Evolutionary conservation across 2,113 vertebrate genomes (phyloP), one percentile per base, ranked within the genome.

Genomic region (Anhinga anhinga): DNA sequence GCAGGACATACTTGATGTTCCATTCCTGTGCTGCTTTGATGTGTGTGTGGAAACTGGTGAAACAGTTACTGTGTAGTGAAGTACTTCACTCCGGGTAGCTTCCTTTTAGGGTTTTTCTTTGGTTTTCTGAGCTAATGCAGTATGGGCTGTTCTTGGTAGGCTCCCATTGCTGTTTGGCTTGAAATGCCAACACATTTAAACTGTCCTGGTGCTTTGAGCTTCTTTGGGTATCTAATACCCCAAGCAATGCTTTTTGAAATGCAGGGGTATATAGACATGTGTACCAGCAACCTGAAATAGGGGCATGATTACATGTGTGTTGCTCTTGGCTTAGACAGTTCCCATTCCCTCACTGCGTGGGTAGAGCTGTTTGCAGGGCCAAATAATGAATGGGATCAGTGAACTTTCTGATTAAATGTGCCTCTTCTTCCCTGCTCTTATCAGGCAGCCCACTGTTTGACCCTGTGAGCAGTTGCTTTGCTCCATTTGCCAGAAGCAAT

Each of bases 221-320:
- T 14, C 52, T 78, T 47, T 45, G 49, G 14, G 26, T 53, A 9
- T 66, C 10, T 65, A 10, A 20, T 45, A 10, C 32, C 11, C 13
- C 17, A 40, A 15, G 36, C 22, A 8, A 15, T 67, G 53, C 11
- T 88, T 85, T 71, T 67, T 49, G 82, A 34, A 58, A 7, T n/a
- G 19, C 23, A 5, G 25, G 50, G 17, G 4, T 32, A 10, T 44
- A 9, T 4, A n/a, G 32, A 10, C 15, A 44, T 0, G 0, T 61
- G 21, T 10, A 55, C 9, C 14, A 62, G 36, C 78, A 40, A 4
- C 49, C 34, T 49, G 30, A 21, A n/a, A 12, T 19, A 45, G 50
- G 20, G 42, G 13, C 0, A 1, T 13, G 38, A 7, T 17, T n/a
- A 18, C 1, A 0, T 29, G 26, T 15, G 2, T 7, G 1, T 29